Conservation (phyloP, 2,113 vertebrate genomes). For the Entomyzon cyanotis region DNA sequence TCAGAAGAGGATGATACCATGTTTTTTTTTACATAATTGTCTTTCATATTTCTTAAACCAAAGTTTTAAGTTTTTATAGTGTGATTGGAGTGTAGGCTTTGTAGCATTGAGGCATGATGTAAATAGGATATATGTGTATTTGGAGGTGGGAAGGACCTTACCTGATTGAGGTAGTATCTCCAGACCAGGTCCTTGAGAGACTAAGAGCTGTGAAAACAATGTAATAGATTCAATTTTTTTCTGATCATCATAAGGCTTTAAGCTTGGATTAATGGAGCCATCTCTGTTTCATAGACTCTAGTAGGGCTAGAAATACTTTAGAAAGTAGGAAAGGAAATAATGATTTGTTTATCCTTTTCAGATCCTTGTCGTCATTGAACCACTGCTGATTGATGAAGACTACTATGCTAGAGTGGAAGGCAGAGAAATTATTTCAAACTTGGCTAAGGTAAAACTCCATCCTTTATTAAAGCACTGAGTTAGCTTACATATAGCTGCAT, state of each 20-base stretch:
- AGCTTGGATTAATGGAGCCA: not conserved
- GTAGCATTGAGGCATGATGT: not conserved
- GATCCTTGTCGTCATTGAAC: slow-evolving; percentile 99
- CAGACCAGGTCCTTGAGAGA: not conserved
- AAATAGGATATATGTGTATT: not conserved
- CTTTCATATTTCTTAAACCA: not conserved
- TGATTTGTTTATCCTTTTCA: slow-evolving; percentile 49
- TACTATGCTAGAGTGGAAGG: slow-evolving; percentile 99
- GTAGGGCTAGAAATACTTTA: not conserved
- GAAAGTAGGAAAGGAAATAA: not conserved
- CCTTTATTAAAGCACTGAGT: not conserved
- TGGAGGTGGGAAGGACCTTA: not conserved
- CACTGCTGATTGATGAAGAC: slow-evolving; percentile 97
- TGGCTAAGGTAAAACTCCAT: slow-evolving; percentile 89
- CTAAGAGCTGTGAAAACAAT: not conserved
- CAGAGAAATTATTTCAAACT: slow-evolving; percentile 98
- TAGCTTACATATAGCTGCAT: not conserved
- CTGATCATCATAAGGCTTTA: not conserved
- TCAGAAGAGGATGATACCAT: not conserved
- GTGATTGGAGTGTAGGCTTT: not conserved
- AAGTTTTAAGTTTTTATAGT: not conserved
- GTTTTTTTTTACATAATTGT: not conserved
- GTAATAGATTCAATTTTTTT: not conserved
- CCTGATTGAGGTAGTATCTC: not conserved
- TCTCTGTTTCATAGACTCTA: not conserved